phyloP scores from a whole-genome alignment of 2,797 vertebrate species.

The Ciconia nigra region DNA sequence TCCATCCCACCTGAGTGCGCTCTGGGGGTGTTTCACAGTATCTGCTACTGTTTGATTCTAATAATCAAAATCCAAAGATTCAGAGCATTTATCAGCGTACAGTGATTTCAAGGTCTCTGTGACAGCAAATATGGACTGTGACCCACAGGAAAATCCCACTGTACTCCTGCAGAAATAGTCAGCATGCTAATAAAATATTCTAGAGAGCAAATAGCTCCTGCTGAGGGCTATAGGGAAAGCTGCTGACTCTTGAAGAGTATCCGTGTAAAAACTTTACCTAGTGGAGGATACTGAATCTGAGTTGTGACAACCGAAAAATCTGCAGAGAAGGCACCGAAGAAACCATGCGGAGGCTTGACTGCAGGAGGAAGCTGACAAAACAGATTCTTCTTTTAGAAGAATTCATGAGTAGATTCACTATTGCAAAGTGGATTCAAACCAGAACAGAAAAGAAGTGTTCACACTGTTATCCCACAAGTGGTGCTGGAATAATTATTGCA shows the following conservation, averaged over 20 bases:
- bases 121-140: neutral
- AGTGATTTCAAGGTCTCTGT: neutral
- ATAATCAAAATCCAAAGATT: neutral
- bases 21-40: neutral
- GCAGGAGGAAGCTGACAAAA: neutral
- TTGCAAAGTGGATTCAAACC: neutral
- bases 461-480: neutral
- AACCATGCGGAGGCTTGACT: neutral
- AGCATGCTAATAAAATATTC: neutral
- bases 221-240: neutral
- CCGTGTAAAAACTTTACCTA: neutral
- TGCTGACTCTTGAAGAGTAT: neutral
- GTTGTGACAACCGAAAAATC: neutral
- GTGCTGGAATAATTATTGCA: neutral
- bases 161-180: neutral
- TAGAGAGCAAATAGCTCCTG: neutral
- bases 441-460: neutral
- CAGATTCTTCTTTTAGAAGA: neutral
- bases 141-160: neutral
- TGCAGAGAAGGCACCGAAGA: neutral
- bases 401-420: neutral
- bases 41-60: neutral
- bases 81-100: neutral
- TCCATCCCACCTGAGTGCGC: neutral
- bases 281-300: neutral